phyloP scores from a whole-genome alignment of 1,140 invertebrate genomes.

The Pachyrhynchus sulphureomaculatus region DNA sequence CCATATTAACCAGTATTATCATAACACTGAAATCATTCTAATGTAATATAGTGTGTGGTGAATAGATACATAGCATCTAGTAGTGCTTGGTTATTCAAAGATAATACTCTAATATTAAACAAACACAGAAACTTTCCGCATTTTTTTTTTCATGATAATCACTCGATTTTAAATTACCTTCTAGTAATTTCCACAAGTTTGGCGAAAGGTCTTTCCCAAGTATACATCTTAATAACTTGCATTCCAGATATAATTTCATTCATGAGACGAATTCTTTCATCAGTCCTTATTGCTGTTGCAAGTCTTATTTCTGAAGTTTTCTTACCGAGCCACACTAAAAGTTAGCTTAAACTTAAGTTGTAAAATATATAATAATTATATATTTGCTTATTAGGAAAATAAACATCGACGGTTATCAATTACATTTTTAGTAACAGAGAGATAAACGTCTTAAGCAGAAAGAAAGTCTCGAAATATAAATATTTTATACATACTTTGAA shows the following conservation, averaged over 20 bases:
- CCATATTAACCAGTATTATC: no score
- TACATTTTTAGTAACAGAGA: not conserved
- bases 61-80: no score
- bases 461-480: no score
- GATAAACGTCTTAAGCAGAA: no score
- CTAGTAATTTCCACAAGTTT: constrained; percentile 35
- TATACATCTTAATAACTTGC: no score
- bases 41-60: no score
- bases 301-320: constrained; percentile 58
- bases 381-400: constrained; percentile 59
- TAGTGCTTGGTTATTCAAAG: no score
- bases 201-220: no score
- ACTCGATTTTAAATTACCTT: no score
- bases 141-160: not conserved
- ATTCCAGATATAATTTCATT: constrained; percentile 71
- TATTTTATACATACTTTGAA: constrained; percentile 74
- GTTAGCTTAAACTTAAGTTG: not conserved
- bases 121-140: constrained; percentile 6
- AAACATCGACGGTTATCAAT: constrained; percentile 51
- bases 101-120: constrained; percentile 47
- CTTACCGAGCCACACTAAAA: constrained; percentile 48
- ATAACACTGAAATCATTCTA: no score
- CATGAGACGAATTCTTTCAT: no score
- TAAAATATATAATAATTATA: constrained; percentile 61
- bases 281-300: constrained; percentile 61